Percentiles rank a stretch among this genome's conserved stretches.
phyloP scores from a whole-genome alignment of 2,113 vertebrate species.

The Phylloscopus whistleri region DNA sequence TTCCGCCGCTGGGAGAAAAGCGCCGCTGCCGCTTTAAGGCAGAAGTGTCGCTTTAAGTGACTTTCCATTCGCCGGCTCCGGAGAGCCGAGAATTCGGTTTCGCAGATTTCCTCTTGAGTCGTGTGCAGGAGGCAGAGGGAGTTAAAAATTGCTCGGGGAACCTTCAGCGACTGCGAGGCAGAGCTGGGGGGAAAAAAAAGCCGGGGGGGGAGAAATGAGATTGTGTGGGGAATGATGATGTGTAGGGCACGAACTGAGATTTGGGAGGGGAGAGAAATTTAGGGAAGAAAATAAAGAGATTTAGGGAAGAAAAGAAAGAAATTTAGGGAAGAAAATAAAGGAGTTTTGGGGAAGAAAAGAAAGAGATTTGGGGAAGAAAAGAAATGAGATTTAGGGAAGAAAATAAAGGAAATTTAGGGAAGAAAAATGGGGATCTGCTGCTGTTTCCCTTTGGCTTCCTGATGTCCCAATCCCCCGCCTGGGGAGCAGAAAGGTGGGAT shows the following conservation, averaged over 20 bases:
- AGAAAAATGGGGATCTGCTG: neutral
- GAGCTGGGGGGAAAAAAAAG: fast-evolving
- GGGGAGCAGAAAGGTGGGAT: neutral
- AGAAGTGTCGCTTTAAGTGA: slow-evolving; percentile 63
- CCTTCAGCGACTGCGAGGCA: neutral
- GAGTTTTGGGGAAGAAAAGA: neutral
- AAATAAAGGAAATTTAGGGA: neutral
- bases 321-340: neutral
- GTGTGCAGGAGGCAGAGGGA: slow-evolving; percentile 19
- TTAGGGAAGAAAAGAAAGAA: neutral
- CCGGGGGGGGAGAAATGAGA: fast-evolving
- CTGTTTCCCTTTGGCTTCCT: neutral
- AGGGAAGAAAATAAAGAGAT: neutral
- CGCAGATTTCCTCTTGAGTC: slow-evolving; percentile 62
- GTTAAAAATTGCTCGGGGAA: neutral
- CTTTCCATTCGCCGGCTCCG: slow-evolving; percentile 66
- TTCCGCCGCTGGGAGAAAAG: neutral
- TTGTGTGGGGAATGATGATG: neutral
- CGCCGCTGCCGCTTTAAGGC: slow-evolving; percentile 48
- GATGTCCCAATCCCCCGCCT: neutral
- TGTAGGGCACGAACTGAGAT: neutral
- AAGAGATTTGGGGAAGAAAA: neutral
- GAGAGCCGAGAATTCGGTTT: slow-evolving; percentile 65
- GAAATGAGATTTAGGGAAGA: neutral
- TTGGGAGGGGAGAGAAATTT: neutral